Evolutionary conservation across 1,140 invertebrate genomes (phyloP).

Genomic region (Ridgeia piscesae): DNA sequence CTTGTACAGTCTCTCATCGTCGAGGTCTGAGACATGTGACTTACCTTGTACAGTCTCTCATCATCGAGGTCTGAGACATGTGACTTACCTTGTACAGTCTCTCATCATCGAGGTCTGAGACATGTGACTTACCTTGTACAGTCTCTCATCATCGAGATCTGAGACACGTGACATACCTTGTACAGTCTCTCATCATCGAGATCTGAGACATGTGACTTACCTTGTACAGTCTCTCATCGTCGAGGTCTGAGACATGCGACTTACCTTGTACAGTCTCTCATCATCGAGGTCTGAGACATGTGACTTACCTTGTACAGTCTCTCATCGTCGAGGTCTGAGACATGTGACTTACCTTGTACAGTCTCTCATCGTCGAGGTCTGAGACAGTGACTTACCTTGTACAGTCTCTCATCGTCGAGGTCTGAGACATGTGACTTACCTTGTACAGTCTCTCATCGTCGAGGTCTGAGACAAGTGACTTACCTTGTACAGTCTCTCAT

Average conservation of each 20-base stretch:
- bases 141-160: slow-evolving; percentile 93
- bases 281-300: no score
- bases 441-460: no score
- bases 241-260: slow-evolving; percentile 96
- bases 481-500: slow-evolving; percentile 80
- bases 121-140: slow-evolving; percentile 66
- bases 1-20: no score
- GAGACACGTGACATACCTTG: no score
- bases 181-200: no score
- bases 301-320: slow-evolving; percentile 71
- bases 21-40: not conserved
- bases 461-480: slow-evolving; percentile 17
- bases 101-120: no score
- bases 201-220: slow-evolving; percentile 42
- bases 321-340: slow-evolving; percentile 97
- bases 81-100: no score
- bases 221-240: slow-evolving; percentile 87
- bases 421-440: no score
- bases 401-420: slow-evolving; percentile 91
- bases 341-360: no score
- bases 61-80: slow-evolving; percentile 98
- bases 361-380: no score
- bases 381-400: slow-evolving; percentile 61
- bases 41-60: slow-evolving; percentile 76
- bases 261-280: no score